Base-by-base conservation (phyloP, 2,797 vertebrate genomes). In the Nothura maculosa region DNA sequence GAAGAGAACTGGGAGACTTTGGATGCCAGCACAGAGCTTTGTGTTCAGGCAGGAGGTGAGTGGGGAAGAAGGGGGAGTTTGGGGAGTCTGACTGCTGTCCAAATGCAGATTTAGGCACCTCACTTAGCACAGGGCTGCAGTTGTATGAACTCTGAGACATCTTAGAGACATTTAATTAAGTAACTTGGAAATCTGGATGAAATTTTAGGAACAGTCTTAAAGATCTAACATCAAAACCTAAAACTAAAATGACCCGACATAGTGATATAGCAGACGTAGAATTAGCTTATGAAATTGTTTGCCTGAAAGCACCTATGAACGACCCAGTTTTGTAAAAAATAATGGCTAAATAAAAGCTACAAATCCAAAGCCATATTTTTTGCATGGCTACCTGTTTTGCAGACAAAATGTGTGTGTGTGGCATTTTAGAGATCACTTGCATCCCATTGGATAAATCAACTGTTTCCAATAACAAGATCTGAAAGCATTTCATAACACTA, bases 381-480 rank as follows among this genome's bases (percentile, higher is more conserved):
- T 22, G 74, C 55, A 45, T 60, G 52, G 45, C 4, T 40, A 42
- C 18, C 28, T 24, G 7, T 25, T 82, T 58, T 92, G 73, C 79
- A 86, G 84, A 64, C 32, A 50, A 6, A 45, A 40, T 40, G 85
- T 77, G 22, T 7, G 58, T 75, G 22, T 7, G 55, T 77, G 72
- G 42, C 28, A 61, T 4, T 81, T 89, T 84, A 40, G 0, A 3
- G 30, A 13, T 38, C 32, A 6, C 77, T 85, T 66, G 54, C 69
- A 95, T 81, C 62, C 87, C 38, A 32, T 85, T 95, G 12, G 15
- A 68, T 61, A 58, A 90, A 12, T 14, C 79, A 81, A 58, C 2
- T 4, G 57, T n/a, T 47, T 54, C 60, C 2, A 9, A 42, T 14
- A 43, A 42, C 30, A 62, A 79, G 17, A 25, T 4, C 0, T 16